Evolutionary conservation across 2,797 vertebrate genomes (phyloP).

Genomic region (Falco naumanni): DNA sequence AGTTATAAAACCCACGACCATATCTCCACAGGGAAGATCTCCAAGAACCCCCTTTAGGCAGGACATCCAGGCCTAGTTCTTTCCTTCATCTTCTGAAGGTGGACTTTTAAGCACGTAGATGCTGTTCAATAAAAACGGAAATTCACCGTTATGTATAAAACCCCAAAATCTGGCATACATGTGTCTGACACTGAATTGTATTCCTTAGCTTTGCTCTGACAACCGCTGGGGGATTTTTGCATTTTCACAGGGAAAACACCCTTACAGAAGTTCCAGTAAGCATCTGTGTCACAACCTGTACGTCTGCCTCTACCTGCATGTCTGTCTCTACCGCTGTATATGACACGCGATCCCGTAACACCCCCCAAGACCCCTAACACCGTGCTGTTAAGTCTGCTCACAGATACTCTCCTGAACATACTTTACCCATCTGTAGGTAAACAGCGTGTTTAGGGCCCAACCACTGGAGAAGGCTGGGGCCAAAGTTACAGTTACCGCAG

Average conservation of each 20-base stretch:
- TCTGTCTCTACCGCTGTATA: accelerated
- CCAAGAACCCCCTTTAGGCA: background rate
- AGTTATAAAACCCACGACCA: too few species aligned
- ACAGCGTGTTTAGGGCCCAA: too few species aligned
- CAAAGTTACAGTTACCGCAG: too few species aligned
- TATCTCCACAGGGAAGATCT: background rate
- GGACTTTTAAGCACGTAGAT: background rate
- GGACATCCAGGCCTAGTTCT: background rate
- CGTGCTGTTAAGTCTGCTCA: background rate
- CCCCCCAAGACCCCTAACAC: accelerated
- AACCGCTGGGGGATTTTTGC: background rate
- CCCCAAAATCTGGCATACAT: accelerated
- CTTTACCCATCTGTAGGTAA: too few species aligned
- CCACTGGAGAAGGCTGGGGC: too few species aligned
- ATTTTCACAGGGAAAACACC: background rate
- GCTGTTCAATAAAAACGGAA: background rate
- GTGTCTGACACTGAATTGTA: background rate
- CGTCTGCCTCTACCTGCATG: too few species aligned
- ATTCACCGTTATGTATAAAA: background rate
- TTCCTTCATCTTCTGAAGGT: background rate
- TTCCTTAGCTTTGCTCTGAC: background rate
- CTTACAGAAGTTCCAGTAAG: background rate
- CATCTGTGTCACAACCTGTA: background rate
- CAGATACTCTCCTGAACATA: too few species aligned
- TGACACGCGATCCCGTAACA: accelerated